Evolutionary conservation across 2,888 invertebrate species (phyloP), one percentile per base, ranked within the genome.

Genomic region (Apotomis betuletana): DNA sequence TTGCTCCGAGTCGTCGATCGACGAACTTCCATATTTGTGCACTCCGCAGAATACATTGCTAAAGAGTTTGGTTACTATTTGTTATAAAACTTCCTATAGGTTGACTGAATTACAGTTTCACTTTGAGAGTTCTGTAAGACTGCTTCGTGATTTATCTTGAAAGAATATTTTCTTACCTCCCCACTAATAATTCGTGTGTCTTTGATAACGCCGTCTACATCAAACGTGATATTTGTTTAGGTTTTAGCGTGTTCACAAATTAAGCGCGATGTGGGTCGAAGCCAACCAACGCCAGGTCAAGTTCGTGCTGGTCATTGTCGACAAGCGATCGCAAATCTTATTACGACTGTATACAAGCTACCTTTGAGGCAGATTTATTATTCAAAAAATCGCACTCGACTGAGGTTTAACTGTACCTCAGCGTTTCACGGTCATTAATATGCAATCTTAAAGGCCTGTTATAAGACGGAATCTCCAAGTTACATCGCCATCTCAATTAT

Each of bases 261-360:
- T 76, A 77, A 75, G 64, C 71, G 74, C 64, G 74, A 81, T 78
- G 79, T 81, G 77, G 82, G 81, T 77, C 79, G 74, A 75, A 76
- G 75, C 73, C 75, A 77, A 75, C 75, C 81, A 81, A 78, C 81
- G 76, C 76, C 81, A 77, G 88, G 87, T 88, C 88, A 88, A 88
- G 88, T 84, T 84, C 84, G 77, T 72, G 78, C 69, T 69, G 62
- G 51, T 68, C 61, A 15, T 13, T 27, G 44, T 49, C 49, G 27
- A 9, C 61, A 62, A 4, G 51, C 67, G 15, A 71, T 62, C 61
- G 57, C 57, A 10, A 67, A 44, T 67, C 57, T 61, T 71, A 67
- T 62, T 62, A 51, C 57, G 36, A 41, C 13, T 27, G 13, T 12
- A 57, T 52, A 67, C 61, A 61, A 36, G 51, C 41, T 13, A 70